These are phyloP conservation scores for Pipistrellus kuhlii DNA, from an alignment of 2,797 vertebrate species.

Conservation along the genomic window DNA sequence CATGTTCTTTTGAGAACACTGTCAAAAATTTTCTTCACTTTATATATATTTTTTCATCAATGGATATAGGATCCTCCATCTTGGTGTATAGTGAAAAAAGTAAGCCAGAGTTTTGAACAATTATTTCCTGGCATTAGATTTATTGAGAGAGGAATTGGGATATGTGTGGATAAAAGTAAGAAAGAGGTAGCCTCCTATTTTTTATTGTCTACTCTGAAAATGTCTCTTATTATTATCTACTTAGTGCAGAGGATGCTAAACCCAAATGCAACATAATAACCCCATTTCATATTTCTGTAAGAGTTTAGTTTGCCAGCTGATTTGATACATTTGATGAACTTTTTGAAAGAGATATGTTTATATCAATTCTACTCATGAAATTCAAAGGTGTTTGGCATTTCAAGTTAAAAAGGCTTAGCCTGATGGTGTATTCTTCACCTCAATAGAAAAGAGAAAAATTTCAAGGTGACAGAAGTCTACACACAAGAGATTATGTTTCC, in stretches of 20 bases:
- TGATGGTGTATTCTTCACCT: neutral
- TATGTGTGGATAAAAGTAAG: neutral
- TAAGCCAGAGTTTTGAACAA: neutral
- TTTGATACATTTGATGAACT: neutral
- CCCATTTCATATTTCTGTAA: neutral
- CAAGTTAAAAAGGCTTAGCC: neutral
- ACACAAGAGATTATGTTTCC: neutral
- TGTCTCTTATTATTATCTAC: neutral
- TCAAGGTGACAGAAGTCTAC: neutral
- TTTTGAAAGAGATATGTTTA: neutral
- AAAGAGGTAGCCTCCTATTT: neutral
- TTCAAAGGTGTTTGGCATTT: neutral
- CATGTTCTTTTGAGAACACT: neutral
- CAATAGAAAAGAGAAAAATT: neutral
- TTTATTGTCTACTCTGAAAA: neutral
- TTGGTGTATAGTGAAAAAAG: neutral
- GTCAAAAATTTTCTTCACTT: neutral
- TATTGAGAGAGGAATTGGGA: neutral
- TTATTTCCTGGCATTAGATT: neutral
- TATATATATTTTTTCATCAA: neutral
- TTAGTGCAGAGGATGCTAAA: neutral
- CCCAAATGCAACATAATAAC: neutral
- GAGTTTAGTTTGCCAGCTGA: neutral
- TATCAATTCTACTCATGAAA: neutral
- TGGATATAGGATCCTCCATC: neutral